Evolutionary conservation across 2,113 vertebrate genomes (phyloP).

Genomic region (Labrus mixtus): DNA sequence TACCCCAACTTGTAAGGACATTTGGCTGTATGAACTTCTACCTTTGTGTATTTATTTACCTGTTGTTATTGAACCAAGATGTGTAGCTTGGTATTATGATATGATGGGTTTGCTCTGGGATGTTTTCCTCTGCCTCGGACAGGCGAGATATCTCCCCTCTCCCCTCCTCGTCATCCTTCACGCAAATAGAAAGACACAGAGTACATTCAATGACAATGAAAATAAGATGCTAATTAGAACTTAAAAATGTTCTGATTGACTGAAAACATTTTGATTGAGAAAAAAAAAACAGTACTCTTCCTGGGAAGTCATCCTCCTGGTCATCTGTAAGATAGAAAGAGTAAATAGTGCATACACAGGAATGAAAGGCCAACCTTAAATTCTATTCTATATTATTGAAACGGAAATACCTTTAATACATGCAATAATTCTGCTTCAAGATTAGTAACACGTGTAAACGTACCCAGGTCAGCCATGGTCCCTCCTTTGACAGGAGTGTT

Average conservation of each 20-base stretch:
- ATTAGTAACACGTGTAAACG: constrained; percentile 4
- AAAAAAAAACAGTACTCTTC: constrained; percentile 84
- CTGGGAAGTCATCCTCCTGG: constrained; percentile 93
- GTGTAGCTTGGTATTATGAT: constrained; percentile 98
- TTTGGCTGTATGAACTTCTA: too few relatives aligned
- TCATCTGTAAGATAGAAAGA: constrained; percentile 87
- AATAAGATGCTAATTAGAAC: not conserved
- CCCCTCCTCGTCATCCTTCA: constrained; percentile 93
- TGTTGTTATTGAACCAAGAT: constrained; percentile 98
- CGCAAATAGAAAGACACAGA: constrained; percentile 3
- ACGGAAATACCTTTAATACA: constrained; percentile 13
- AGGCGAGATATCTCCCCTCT: constrained; percentile 89
- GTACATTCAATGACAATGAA: not conserved
- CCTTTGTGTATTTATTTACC: constrained; percentile 77
- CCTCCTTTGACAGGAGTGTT: constrained; percentile 98
- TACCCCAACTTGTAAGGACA: too few relatives aligned
- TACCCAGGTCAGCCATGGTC: constrained; percentile 95
- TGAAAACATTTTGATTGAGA: not conserved
- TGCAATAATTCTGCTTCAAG: not conserved
- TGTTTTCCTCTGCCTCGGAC: constrained; percentile 91
- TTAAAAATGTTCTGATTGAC: too few relatives aligned
- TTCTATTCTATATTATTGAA: too few relatives aligned
- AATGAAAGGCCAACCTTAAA: too few relatives aligned
- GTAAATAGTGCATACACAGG: too few relatives aligned
- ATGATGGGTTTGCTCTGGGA: constrained; percentile 96